phyloP scores from a whole-genome alignment of 2,797 vertebrate species.

The Brachyalestes nurse region DNA sequence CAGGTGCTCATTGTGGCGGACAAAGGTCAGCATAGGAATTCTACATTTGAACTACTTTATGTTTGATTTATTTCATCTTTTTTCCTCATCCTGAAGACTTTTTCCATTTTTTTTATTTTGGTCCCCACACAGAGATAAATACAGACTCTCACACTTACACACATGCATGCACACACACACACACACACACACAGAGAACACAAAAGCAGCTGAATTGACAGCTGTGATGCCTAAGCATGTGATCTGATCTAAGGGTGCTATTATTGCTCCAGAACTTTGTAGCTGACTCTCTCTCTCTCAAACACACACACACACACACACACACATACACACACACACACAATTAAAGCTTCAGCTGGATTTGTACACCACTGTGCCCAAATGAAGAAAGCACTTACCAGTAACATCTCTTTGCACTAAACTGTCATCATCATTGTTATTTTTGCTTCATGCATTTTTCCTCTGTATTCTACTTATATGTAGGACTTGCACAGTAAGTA shows the following conservation, averaged over 20 bases:
- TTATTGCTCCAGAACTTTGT: conserved; percentile 56
- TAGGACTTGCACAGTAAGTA: too few species aligned
- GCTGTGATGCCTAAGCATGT: conserved; percentile 59
- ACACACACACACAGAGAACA: conserved; percentile 33
- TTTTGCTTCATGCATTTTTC: background rate
- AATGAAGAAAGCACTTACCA: background rate
- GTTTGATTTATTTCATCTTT: too few species aligned
- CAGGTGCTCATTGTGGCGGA: too few species aligned
- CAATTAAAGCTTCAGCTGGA: conserved; percentile 18
- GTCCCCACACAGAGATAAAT: background rate
- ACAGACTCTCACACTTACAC: background rate
- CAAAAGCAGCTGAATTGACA: conserved; percentile 60
- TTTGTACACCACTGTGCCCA: background rate
- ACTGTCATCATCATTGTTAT: background rate
- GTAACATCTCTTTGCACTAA: background rate
- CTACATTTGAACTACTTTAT: too few species aligned
- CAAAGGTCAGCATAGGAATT: too few species aligned
- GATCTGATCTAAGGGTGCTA: conserved; percentile 62
- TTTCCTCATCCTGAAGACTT: too few species aligned
- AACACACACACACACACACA: too few species aligned
- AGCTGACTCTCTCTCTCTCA: too few species aligned
- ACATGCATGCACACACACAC: background rate
- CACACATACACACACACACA: too few species aligned
- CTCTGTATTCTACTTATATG: too few species aligned
- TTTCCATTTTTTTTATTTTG: background rate